Evolutionary conservation across 2,888 invertebrate species (phyloP).

Genomic region (Eulithis testata): DNA sequence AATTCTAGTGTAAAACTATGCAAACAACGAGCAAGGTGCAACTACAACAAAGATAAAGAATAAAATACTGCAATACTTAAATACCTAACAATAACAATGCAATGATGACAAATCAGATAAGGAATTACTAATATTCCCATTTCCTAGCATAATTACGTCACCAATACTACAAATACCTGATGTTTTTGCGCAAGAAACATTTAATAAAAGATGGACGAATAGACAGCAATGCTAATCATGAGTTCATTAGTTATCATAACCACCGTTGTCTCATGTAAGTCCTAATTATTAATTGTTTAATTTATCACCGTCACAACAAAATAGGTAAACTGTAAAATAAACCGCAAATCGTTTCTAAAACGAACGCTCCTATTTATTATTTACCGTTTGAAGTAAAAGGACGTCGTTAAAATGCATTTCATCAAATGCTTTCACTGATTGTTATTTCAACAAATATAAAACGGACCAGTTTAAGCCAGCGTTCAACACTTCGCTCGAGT

Average conservation of each 20-base stretch:
- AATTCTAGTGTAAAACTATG: not conserved
- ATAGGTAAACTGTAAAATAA: slow-evolving; percentile 1
- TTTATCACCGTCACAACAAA: not conserved
- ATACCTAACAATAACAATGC: not conserved
- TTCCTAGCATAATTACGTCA: slow-evolving; percentile 12
- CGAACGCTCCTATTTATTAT: not conserved
- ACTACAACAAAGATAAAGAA: slow-evolving; percentile 19
- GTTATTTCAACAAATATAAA: not conserved
- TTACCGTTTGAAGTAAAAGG: slow-evolving; percentile 2
- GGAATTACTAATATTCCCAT: slow-evolving; percentile 16
- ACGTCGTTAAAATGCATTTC: too few relatives aligned
- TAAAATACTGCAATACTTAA: slow-evolving; percentile 9
- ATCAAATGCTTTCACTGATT: too few relatives aligned
- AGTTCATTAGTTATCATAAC: slow-evolving; percentile 17
- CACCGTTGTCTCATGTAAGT: slow-evolving; percentile 29
- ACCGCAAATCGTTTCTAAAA: not conserved
- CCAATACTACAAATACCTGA: not conserved
- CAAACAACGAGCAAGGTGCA: not conserved
- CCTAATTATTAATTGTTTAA: not conserved
- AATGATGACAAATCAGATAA: slow-evolving; percentile 23
- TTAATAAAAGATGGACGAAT: slow-evolving; percentile 18
- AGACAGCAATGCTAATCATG: slow-evolving; percentile 16
- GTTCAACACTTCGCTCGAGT: too few relatives aligned
- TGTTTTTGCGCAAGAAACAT: slow-evolving; percentile 27
- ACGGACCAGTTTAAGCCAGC: too few relatives aligned